Evolutionary conservation across 2,113 vertebrate species (phyloP).

Genomic region (Rhagologus leucostigma): DNA sequence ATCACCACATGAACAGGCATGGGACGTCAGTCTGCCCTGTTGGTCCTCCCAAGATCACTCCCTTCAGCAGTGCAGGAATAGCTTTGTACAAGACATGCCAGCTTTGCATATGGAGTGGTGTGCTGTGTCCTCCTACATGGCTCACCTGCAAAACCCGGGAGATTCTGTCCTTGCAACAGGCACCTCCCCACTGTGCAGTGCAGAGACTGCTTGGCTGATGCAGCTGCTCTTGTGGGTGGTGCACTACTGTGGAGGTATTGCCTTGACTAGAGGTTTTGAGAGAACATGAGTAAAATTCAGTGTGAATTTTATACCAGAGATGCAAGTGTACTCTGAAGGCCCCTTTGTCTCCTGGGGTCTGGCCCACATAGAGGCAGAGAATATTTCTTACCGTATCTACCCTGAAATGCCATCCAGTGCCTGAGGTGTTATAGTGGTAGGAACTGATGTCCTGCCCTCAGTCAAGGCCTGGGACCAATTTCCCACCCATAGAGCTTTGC

Average conservation of each 20-base stretch:
- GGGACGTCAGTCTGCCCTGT: background rate
- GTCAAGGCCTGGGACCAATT: background rate
- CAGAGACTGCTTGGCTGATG: background rate
- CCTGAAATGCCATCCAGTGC: background rate
- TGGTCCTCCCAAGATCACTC: background rate
- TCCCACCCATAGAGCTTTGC: background rate
- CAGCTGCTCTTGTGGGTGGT: background rate
- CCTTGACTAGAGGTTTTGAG: background rate
- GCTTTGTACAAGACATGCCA: background rate
- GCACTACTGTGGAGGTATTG: background rate
- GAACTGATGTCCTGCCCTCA: background rate
- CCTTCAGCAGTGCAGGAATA: background rate
- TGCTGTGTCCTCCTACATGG: background rate
- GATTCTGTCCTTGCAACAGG: background rate
- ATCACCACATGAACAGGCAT: background rate
- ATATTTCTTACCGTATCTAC: background rate
- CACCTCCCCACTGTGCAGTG: background rate
- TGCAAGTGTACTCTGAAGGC: background rate
- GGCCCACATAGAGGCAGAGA: background rate
- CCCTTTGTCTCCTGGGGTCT: background rate
- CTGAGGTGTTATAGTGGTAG: background rate
- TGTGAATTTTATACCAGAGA: background rate
- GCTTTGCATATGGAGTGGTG: background rate
- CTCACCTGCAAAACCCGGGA: background rate
- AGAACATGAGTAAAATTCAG: background rate